phyloP scores from a whole-genome alignment of 2,113 vertebrate species.

The Pyrgilauda ruficollis region DNA sequence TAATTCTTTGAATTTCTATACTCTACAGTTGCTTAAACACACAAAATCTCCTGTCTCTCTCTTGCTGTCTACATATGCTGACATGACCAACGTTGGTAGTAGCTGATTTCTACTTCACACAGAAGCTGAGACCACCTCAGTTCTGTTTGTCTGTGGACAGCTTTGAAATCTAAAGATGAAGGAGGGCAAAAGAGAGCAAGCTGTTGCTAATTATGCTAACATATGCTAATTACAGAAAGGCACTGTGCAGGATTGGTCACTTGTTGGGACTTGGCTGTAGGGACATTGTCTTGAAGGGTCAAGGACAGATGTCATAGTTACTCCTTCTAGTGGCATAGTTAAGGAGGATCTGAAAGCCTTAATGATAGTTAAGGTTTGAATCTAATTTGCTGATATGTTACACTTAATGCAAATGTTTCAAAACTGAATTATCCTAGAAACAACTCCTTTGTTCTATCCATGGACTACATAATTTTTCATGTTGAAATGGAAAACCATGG shows the following conservation, averaged over 20 bases:
- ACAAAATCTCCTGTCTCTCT: neutral
- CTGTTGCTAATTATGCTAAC: neutral
- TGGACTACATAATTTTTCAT: neutral
- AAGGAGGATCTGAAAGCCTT: neutral
- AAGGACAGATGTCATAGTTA: neutral
- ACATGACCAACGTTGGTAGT: neutral
- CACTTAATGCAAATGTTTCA: neutral
- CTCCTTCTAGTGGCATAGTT: neutral
- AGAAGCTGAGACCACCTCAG: neutral
- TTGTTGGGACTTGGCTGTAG: neutral
- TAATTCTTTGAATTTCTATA: neutral
- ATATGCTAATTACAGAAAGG: neutral
- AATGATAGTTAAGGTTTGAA: neutral
- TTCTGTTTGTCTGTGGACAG: neutral
- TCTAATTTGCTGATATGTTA: neutral
- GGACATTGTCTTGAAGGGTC: neutral
- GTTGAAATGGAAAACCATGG: neutral
- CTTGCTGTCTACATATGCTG: neutral
- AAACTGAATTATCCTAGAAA: neutral
- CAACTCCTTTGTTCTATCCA: neutral
- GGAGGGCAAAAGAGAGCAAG: neutral
- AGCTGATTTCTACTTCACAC: neutral
- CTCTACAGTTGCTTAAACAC: neutral
- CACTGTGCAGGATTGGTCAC: neutral
- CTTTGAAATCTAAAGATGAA: constrained; percentile 11